A percentile compares a stretch with the other conserved stretches of the same genome.
Conservation (phyloP, 2,797 vertebrate genomes). For the Pseudopleuronectes americanus region DNA sequence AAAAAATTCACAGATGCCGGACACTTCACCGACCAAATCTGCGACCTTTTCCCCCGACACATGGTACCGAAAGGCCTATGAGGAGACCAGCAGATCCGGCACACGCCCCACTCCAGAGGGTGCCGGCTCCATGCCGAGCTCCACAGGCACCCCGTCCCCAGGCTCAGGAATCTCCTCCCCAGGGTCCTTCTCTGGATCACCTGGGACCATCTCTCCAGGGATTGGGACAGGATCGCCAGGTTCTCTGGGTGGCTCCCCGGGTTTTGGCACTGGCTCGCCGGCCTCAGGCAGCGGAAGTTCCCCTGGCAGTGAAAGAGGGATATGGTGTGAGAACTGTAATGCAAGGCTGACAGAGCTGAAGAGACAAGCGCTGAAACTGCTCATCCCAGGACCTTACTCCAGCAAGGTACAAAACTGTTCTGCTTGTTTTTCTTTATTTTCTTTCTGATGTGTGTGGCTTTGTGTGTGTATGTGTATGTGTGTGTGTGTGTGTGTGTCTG, state of each 20-base stretch:
- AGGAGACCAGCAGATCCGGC: conserved; percentile 87
- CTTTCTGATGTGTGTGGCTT: not conserved
- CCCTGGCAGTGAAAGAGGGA: conserved; percentile 93
- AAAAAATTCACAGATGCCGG: conserved; percentile 83
- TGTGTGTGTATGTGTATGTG: conserved; percentile 10
- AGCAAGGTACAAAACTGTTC: conserved; percentile 88
- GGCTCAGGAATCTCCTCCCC: conserved; percentile 97
- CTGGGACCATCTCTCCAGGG: conserved; percentile 92
- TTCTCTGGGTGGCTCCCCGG: conserved; percentile 94
- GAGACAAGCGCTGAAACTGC: conserved; percentile 93
- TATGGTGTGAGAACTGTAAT: conserved; percentile 97
- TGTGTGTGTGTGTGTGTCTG: not conserved
- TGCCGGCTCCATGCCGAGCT: conserved; percentile 94
- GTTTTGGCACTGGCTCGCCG: conserved; percentile 94
- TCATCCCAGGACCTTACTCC: conserved; percentile 92
- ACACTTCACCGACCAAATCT: conserved; percentile 92
- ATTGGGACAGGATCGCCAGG: conserved; percentile 94
- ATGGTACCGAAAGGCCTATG: conserved; percentile 95
- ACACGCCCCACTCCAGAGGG: conserved; percentile 92
- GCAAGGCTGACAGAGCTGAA: conserved; percentile 94
- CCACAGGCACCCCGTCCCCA: conserved; percentile 93
- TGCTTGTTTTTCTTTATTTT: not conserved
- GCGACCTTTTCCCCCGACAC: conserved; percentile 93
- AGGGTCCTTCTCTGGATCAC: conserved; percentile 92
- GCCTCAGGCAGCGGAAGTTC: conserved; percentile 96